These are phyloP conservation scores for Platerodrilus igneus DNA, from an alignment of 2,888 invertebrate species.

Conservation along the genomic window DNA sequence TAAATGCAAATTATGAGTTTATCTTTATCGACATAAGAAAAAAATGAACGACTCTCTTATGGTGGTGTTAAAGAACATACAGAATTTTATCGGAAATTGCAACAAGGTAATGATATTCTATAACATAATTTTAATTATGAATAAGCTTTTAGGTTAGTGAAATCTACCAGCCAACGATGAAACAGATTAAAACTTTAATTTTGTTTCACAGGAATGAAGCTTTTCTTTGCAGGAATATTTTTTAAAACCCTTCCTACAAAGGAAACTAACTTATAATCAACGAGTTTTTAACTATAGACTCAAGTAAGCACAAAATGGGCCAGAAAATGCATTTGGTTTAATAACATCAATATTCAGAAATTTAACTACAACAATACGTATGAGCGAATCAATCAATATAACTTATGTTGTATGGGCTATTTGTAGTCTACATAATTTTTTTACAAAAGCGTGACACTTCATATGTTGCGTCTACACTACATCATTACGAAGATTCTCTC, in stretches of 20 bases:
- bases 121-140: no score
- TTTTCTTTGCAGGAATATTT: constrained; percentile 21
- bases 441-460: not conserved
- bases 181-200: constrained; percentile 20
- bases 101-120: no score
- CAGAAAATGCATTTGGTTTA: constrained; percentile 25
- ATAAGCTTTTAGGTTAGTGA: no score
- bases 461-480: constrained; percentile 3
- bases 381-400: constrained; percentile 18
- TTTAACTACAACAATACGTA: constrained; percentile 19
- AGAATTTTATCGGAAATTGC: constrained; percentile 16
- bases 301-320: constrained; percentile 19
- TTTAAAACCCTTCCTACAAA: constrained; percentile 16
- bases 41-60: constrained; percentile 26
- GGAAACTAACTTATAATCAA: constrained; percentile 18
- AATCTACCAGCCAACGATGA: constrained; percentile 13
- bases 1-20: constrained; percentile 24
- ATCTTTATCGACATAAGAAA: constrained; percentile 20
- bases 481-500: constrained; percentile 3
- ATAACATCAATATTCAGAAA: constrained; percentile 21
- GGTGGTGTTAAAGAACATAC: constrained; percentile 24
- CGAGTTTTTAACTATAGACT: constrained; percentile 26
- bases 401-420: no score
- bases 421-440: no score
- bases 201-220: constrained; percentile 16